A percentile compares a stretch with the other conserved stretches of the same genome.
phyloP scores from a whole-genome alignment of 2,797 vertebrate genomes.

The Salarias fasciatus region DNA sequence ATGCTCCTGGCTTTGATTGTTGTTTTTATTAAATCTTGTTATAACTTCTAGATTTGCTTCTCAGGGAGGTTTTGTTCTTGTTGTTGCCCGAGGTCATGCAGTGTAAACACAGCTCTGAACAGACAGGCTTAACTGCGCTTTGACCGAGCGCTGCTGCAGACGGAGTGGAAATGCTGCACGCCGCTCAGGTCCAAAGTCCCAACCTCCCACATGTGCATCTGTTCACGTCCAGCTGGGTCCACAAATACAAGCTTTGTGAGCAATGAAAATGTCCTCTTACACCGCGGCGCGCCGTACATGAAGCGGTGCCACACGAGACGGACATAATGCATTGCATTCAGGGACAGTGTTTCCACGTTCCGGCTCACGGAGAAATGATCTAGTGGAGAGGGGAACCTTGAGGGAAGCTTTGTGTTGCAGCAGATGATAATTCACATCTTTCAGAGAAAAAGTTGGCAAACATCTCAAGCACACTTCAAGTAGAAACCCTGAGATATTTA shows the following conservation, averaged over 20 bases:
- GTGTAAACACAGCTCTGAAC: conserved; percentile 39
- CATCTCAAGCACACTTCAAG: no score
- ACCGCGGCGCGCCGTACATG: neutral
- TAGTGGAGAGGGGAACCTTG: no score
- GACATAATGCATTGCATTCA: no score
- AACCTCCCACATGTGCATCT: conserved; percentile 50
- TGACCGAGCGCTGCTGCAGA: conserved; percentile 26
- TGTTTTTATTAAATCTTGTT: conserved; percentile 12
- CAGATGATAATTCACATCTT: no score
- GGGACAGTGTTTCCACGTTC: no score
- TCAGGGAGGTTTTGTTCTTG: conserved; percentile 37
- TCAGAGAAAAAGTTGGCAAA: no score
- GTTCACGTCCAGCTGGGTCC: conserved; percentile 46
- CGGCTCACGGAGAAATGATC: no score
- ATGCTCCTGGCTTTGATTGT: conserved; percentile 8
- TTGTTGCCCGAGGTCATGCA: conserved; percentile 39
- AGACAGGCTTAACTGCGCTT: conserved; percentile 42
- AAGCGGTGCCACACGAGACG: neutral
- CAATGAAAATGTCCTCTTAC: conserved; percentile 18
- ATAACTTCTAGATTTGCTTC: no score
- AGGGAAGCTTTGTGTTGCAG: no score
- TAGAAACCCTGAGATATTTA: no score
- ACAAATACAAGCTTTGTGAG: conserved; percentile 22
- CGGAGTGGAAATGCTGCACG: conserved; percentile 33
- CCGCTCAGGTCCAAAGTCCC: conserved; percentile 53